Base-by-base conservation (phyloP, 1,140 invertebrate genomes). In the Drosophila kohkoa region DNA sequence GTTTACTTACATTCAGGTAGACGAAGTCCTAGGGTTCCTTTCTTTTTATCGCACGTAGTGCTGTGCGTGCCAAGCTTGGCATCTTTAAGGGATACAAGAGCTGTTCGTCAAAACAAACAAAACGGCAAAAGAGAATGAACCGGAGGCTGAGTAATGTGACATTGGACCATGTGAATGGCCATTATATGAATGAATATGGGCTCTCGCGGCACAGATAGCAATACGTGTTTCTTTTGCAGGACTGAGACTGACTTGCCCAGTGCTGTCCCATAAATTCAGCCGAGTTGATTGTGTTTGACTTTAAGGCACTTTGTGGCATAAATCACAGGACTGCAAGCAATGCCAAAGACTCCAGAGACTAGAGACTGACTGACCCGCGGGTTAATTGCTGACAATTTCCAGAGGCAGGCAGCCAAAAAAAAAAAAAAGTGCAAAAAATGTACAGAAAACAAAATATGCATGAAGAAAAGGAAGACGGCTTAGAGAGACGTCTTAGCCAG, bases 311-410 rank as follows among this genome's bases (percentile, higher is more conserved):
- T 77, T 80, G 51, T 62, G 77, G 80, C 80, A 87, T 87, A 87
- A 87, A 87, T 87, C 83, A 87, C 70, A 69, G 77, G 63, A 65
- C 76, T 70, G 78, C 41, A 43, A 13, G 41, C 41, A n/a, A 43
- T 20, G 46, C 46, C 13, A 6, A 25, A 48, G 16, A 16, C 46
- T 48, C 2, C 57, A 75, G 28, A 13, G 13, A 57, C 68, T 72
- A 48, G 64, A 49, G 32, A 69, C 67, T 88, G 79, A 86, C 82
- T 83, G 82, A 85, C 82, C 82, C 70, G 71, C 59, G 80, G 83
- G 83, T 88, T 88, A 88, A 88, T 88, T 88, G 83, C 83, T 88
- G 85, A 88, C 83, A 88, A 88, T 89, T 88, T 83, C 38, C 82
- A 69, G 58, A 62, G 54, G 65, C 66, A 43, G 45, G 43, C 73